phyloP scores from a whole-genome alignment of 2,888 invertebrate species.

The Acrobasis consociella region DNA sequence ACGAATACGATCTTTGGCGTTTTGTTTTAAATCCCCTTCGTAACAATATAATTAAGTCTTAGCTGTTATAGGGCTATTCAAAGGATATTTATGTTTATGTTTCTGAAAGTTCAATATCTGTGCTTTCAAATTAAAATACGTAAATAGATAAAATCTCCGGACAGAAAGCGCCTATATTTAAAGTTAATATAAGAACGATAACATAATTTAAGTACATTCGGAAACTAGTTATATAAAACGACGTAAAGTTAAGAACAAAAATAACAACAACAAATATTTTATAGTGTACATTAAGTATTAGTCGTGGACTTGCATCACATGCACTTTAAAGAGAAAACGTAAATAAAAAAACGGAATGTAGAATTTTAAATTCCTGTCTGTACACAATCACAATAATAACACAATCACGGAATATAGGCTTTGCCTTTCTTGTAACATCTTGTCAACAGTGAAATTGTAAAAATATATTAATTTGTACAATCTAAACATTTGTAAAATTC shows the following conservation, averaged over 20 bases:
- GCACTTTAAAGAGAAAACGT: conserved; percentile 63
- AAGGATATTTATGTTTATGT: no score
- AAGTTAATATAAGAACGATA: conserved; percentile 39
- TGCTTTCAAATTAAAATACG: conserved; percentile 25
- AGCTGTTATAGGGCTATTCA: no score
- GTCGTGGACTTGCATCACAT: conserved; percentile 81
- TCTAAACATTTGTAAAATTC: conserved; percentile 81
- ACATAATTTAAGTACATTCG: conserved; percentile 58
- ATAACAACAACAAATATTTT: conserved; percentile 59
- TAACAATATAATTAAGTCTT: no score
- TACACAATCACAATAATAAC: conserved; percentile 77
- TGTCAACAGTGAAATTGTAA: conserved; percentile 79
- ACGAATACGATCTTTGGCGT: no score
- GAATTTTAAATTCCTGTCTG: conserved; percentile 80
- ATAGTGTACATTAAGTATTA: conserved; percentile 73
- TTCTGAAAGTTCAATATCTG: not conserved
- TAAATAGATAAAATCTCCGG: conserved; percentile 39
- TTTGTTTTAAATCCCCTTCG: no score
- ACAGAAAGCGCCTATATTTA: conserved; percentile 50
- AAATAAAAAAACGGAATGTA: conserved; percentile 77
- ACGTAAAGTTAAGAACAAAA: conserved; percentile 45
- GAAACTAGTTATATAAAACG: conserved; percentile 38
- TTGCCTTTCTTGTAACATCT: conserved; percentile 69
- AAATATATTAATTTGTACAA: conserved; percentile 83
- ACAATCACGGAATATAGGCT: conserved; percentile 77